phyloP scores from a whole-genome alignment of 2,113 vertebrate genomes.

The Chaetops frenatus region DNA sequence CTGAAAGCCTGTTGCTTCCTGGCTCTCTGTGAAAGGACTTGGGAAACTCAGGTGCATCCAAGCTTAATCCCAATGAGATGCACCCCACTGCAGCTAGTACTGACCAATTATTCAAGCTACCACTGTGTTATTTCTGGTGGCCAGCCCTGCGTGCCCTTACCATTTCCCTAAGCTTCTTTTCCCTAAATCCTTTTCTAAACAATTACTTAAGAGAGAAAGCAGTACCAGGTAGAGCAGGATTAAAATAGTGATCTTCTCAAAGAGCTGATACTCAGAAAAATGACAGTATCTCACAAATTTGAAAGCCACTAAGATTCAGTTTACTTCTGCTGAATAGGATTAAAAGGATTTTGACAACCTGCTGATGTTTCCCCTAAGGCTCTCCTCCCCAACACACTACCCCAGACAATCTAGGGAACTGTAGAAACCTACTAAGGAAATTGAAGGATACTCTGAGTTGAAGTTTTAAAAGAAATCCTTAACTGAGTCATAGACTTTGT shows the following conservation, averaged over 20 bases:
- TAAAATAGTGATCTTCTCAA: conserved; percentile 1
- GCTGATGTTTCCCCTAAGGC: not conserved
- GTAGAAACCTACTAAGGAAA: not conserved
- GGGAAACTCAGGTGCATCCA: not conserved
- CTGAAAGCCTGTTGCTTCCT: not conserved
- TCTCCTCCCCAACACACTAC: not conserved
- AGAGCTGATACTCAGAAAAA: not conserved
- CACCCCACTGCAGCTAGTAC: not conserved
- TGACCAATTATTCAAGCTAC: not conserved
- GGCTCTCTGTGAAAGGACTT: not conserved
- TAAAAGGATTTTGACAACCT: not conserved
- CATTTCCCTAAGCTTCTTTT: not conserved
- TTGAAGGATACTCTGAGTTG: not conserved
- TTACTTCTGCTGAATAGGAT: not conserved
- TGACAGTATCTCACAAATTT: not conserved
- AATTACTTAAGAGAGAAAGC: not conserved
- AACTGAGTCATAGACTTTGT: not conserved
- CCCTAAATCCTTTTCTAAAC: not conserved
- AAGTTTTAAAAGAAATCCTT: not conserved
- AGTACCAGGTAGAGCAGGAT: not conserved
- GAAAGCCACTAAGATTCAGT: not conserved
- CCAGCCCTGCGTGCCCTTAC: not conserved
- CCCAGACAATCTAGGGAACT: not conserved
- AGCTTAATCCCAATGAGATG: not conserved
- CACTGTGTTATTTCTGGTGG: not conserved